phyloP scores from a whole-genome alignment of 1,140 invertebrate genomes.

The Sitophilus oryzae region DNA sequence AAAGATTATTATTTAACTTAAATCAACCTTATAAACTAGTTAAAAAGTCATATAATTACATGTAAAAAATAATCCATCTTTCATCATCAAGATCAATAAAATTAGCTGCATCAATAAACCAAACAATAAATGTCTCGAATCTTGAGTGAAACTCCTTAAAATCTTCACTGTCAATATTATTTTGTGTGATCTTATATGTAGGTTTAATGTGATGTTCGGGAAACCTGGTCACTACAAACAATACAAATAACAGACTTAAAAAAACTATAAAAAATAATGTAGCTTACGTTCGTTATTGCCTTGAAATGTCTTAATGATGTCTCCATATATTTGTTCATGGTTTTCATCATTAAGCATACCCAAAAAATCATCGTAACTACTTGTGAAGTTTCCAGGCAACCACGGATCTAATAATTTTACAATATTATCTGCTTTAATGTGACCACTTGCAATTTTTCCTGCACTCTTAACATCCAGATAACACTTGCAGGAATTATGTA shows the following conservation, averaged over 20 bases:
- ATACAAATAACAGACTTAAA: neutral
- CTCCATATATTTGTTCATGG: constrained; percentile 31
- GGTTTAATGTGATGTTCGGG: constrained; percentile 48
- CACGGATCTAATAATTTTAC: constrained; percentile 58
- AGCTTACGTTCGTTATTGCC: constrained; percentile 6
- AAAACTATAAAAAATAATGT: neutral
- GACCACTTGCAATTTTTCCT: constrained; percentile 55
- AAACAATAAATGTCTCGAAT: constrained; percentile 87
- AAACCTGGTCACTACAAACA: constrained; percentile 25
- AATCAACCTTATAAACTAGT: neutral
- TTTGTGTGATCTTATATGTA: constrained; percentile 76
- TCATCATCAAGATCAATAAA: constrained; percentile 91
- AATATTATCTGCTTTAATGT: constrained; percentile 76
- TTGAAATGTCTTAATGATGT: constrained; percentile 21
- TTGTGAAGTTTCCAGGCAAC: constrained; percentile 52
- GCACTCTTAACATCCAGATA: constrained; percentile 62
- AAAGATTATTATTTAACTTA: constrained; percentile 4
- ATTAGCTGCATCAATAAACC: constrained; percentile 90
- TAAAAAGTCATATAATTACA: constrained; percentile 56
- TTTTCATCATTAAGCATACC: constrained; percentile 61
- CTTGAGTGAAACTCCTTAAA: constrained; percentile 77
- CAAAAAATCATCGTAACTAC: constrained; percentile 66
- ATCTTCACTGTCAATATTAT: constrained; percentile 60
- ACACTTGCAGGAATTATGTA: constrained; percentile 70
- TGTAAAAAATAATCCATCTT: constrained; percentile 84